Evolutionary conservation across 2,113 vertebrate species (phyloP).

Genomic region (Gasterosteus nipponicus): DNA sequence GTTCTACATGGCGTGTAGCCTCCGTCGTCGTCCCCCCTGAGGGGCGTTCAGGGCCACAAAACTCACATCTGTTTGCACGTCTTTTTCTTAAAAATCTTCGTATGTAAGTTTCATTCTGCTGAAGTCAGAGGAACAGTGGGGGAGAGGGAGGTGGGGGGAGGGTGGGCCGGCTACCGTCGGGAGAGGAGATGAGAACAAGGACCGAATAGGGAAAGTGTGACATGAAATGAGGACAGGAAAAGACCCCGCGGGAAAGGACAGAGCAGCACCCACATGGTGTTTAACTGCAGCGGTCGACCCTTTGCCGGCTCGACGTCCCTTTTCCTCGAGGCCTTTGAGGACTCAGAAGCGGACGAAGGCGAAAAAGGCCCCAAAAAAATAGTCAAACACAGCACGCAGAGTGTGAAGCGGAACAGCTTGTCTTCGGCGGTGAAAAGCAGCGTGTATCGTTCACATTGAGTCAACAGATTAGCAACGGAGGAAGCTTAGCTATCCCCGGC

Average conservation of each 20-base stretch:
- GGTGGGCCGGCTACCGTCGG: conserved; percentile 6
- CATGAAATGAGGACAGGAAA: not conserved
- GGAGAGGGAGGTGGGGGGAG: not conserved
- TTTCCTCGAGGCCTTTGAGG: conserved; percentile 35
- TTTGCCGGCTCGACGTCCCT: conserved; percentile 11
- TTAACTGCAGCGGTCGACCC: not conserved
- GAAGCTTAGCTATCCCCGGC: conserved; percentile 80
- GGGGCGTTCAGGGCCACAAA: conserved; percentile 20
- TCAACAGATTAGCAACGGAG: conserved; percentile 83
- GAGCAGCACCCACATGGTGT: not conserved
- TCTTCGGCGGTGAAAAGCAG: conserved; percentile 67
- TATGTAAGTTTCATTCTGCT: conserved; percentile 32
- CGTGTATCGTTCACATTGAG: conserved; percentile 78
- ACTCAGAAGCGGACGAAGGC: conserved; percentile 14
- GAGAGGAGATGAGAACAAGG: conserved; percentile 44
- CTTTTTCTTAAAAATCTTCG: conserved; percentile 4
- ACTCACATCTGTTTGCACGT: conserved; percentile 16
- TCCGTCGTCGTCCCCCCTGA: conserved; percentile 15
- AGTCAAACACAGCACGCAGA: conserved; percentile 60
- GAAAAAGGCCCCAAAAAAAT: conserved; percentile 3
- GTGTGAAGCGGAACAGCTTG: conserved; percentile 63
- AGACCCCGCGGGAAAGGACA: not conserved
- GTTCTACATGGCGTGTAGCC: conserved; percentile 7
- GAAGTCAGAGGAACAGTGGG: conserved; percentile 23
- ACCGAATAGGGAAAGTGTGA: not conserved